Percentiles rank a stretch among this genome's conserved stretches.
Conservation (phyloP, 2,113 vertebrate species). For the Antidorcas marsupialis region DNA sequence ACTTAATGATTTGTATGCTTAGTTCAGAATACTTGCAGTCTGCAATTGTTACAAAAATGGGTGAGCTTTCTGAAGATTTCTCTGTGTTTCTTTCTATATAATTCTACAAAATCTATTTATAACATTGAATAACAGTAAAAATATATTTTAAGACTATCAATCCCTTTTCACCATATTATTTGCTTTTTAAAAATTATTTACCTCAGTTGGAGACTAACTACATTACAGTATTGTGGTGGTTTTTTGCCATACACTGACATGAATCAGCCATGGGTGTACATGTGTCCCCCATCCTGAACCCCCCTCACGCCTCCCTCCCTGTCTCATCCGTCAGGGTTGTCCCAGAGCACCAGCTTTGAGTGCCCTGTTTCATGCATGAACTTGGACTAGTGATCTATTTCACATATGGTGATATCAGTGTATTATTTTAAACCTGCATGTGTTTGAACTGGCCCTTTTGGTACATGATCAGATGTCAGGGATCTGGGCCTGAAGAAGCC, state of each 20-base stretch:
- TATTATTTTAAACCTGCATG: neutral
- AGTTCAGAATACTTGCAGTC: neutral
- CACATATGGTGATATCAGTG: neutral
- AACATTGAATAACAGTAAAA: neutral
- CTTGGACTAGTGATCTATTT: neutral
- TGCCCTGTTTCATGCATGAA: neutral
- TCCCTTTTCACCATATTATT: neutral
- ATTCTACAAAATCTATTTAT: neutral
- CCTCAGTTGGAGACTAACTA: neutral
- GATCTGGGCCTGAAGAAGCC: neutral
- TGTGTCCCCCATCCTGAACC: neutral
- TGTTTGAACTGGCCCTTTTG: neutral
- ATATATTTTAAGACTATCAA: neutral
- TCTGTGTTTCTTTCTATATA: neutral
- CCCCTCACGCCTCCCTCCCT: fast-evolving
- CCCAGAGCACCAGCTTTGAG: neutral
- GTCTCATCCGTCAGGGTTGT: neutral
- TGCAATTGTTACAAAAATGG: neutral
- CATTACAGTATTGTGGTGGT: neutral
- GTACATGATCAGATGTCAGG: neutral
- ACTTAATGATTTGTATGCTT: neutral
- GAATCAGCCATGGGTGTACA: neutral
- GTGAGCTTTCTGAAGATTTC: neutral
- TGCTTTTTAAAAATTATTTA: neutral
- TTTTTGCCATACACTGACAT: neutral